These are phyloP conservation scores for Chalcis sispes DNA, from an alignment of 2,888 invertebrate species.

Conservation along the genomic window DNA sequence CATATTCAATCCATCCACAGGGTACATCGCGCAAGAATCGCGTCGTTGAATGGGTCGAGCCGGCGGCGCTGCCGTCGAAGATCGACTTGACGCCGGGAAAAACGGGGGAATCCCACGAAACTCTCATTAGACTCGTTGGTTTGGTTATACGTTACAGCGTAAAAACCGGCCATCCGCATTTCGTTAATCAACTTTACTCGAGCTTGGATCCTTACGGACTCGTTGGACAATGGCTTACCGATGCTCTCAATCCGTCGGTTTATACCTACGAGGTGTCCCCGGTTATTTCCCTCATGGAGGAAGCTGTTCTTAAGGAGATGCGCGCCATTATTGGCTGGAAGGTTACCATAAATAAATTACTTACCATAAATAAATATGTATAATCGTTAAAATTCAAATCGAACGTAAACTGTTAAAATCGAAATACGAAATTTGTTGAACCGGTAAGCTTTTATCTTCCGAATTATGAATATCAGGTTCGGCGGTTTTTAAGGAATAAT, in stretches of 20 bases:
- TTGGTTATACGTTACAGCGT: conserved; percentile 85
- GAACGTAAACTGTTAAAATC: too few relatives aligned
- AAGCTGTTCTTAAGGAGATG: conserved; percentile 88
- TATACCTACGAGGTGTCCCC: conserved; percentile 95
- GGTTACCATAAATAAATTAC: too few relatives aligned
- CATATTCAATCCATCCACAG: conserved; percentile 52
- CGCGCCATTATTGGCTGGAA: conserved; percentile 86
- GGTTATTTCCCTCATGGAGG: conserved; percentile 92
- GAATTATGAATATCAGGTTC: too few relatives aligned
- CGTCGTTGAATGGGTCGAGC: conserved; percentile 89
- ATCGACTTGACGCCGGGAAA: conserved; percentile 82
- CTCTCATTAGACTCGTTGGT: conserved; percentile 79
- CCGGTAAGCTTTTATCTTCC: too few relatives aligned
- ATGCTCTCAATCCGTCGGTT: conserved; percentile 90
- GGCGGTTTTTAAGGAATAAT: too few relatives aligned
- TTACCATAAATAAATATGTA: too few relatives aligned
- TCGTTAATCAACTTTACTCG: conserved; percentile 92
- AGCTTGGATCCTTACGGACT: conserved; percentile 90
- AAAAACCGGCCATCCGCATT: conserved; percentile 93
- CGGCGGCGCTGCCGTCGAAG: conserved; percentile 82
- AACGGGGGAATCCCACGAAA: conserved; percentile 81
- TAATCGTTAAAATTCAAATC: too few relatives aligned
- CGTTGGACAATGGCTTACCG: conserved; percentile 90
- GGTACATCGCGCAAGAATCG: conserved; percentile 84
- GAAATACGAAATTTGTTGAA: too few relatives aligned